Evolutionary conservation across 2,797 vertebrate genomes (phyloP), one percentile per base, ranked within the genome.

Genomic region (Acanthurus tractus): DNA sequence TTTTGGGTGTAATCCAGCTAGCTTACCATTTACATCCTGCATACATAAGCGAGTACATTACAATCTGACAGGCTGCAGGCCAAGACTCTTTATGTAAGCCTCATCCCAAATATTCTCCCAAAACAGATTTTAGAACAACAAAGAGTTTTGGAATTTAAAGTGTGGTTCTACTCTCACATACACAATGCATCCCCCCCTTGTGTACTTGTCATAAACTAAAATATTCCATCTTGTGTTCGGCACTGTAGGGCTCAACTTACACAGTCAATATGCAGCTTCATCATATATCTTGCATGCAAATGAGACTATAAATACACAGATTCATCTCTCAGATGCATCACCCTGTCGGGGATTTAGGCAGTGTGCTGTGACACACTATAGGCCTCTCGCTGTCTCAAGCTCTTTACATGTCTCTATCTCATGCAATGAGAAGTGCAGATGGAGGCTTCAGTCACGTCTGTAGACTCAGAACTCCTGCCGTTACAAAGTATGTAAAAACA

Each of bases 231-330:
- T 76, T 36, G 22, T 50, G 62, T 69, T 67, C 8, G 3, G 63
- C 36, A 88, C 79, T 81, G 48, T 9, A 81, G 63, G 83, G 76
- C 81, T 81, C 68, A 66, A 64, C 70, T 86, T 83, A 78, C 68
- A 81, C 72, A 58, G 76, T 82, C 80, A 86, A 83, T 72, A 79
- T 84, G 77, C 25, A 12, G 72, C 82, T 85, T 89, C 73, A 76
- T 89, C 82, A 79, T 89, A 91, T 81, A 83, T 79, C 72, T 77
- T 74, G 74, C 66, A 91, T 94, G 83, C 74, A 90, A 90, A 91
- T 93, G 63, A 87, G 85, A 22, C 87, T 88, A 87, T 89, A 90
- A 90, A 89, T 90, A 88, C 81, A 79, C 78, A 1, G 13, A 57
- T 74, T 71, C 59, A 74, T 87, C 75, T 78, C 81, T 80, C 42